Evolutionary conservation across 1,140 invertebrate genomes (phyloP).

Genomic region (Phymastichus coffea): DNA sequence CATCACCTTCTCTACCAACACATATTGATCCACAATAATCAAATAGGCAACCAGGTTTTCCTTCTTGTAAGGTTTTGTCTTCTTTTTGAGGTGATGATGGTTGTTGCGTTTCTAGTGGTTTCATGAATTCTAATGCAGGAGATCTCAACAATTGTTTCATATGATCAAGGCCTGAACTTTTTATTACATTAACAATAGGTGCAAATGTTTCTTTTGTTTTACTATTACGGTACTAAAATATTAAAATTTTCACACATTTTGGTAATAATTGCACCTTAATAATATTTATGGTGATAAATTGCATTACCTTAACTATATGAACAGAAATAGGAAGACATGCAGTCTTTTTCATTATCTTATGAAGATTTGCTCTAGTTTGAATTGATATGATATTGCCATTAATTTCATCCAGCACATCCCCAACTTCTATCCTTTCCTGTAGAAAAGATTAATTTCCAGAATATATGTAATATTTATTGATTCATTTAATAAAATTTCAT

Average conservation of each 20-base stretch:
- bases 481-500: slow-evolving; percentile 19
- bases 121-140: slow-evolving; percentile 13
- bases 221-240: slow-evolving; percentile 41
- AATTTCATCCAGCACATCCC: slow-evolving; percentile 67
- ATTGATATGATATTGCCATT: slow-evolving; percentile 58
- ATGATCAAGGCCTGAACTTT: slow-evolving; percentile 39
- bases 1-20: slow-evolving; percentile 55
- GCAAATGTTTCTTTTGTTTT: slow-evolving; percentile 43
- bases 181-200: slow-evolving; percentile 48
- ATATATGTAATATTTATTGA: not conserved
- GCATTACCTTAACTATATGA: slow-evolving; percentile 61
- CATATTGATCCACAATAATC: slow-evolving; percentile 55
- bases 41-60: slow-evolving; percentile 48
- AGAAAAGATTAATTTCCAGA: slow-evolving; percentile 27
- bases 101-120: not conserved
- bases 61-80: not conserved
- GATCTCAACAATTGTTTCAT: slow-evolving; percentile 36
- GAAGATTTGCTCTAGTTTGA: slow-evolving; percentile 54
- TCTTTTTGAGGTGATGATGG: not conserved
- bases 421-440: slow-evolving; percentile 61
- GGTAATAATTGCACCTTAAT: too few species aligned
- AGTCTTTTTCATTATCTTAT: slow-evolving; percentile 56
- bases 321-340: slow-evolving; percentile 56
- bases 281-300: too few species aligned
- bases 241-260: too few species aligned